These are phyloP conservation scores for Notolabrus celidotus DNA, from an alignment of 2,797 vertebrate species.

Conservation along the genomic window DNA sequence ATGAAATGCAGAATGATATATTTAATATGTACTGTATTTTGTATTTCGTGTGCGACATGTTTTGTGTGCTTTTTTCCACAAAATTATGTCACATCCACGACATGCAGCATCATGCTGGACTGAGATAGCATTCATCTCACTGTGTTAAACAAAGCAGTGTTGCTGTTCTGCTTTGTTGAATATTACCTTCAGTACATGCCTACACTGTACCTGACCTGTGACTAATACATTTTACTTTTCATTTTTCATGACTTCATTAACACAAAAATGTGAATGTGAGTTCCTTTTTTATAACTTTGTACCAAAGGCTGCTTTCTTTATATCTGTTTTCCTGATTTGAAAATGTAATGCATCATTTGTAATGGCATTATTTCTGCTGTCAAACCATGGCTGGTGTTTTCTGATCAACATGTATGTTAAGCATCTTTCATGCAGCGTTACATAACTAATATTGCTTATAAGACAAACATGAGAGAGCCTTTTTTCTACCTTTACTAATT, in stretches of 20 bases:
- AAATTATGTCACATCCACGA: slow-evolving; percentile 33
- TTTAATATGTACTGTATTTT: slow-evolving; percentile 49
- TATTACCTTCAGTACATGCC: slow-evolving; percentile 68
- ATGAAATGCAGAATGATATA: slow-evolving; percentile 36
- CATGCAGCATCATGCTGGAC: slow-evolving; percentile 35
- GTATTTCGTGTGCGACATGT: slow-evolving; percentile 40
- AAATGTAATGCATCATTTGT: slow-evolving; percentile 48
- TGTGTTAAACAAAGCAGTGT: slow-evolving; percentile 36
- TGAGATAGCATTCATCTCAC: slow-evolving; percentile 25
- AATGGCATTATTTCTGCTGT: slow-evolving; percentile 79
- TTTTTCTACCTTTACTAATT: slow-evolving; percentile 80
- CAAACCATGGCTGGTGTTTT: slow-evolving; percentile 76
- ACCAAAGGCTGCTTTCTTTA: slow-evolving; percentile 85
- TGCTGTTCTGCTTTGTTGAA: slow-evolving; percentile 70
- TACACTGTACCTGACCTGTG: slow-evolving; percentile 76
- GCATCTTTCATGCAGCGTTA: slow-evolving; percentile 78
- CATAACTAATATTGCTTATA: slow-evolving; percentile 41
- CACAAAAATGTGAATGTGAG: slow-evolving; percentile 32
- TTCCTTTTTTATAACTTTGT: slow-evolving; percentile 65
- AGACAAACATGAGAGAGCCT: slow-evolving; percentile 47
- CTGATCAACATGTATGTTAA: slow-evolving; percentile 59
- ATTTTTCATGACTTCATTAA: slow-evolving; percentile 34
- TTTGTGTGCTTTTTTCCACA: slow-evolving; percentile 45
- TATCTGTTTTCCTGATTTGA: slow-evolving; percentile 52
- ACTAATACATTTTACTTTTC: slow-evolving; percentile 60